Conservation (phyloP, 2,888 invertebrate genomes). For the Acrobasis consociella region DNA sequence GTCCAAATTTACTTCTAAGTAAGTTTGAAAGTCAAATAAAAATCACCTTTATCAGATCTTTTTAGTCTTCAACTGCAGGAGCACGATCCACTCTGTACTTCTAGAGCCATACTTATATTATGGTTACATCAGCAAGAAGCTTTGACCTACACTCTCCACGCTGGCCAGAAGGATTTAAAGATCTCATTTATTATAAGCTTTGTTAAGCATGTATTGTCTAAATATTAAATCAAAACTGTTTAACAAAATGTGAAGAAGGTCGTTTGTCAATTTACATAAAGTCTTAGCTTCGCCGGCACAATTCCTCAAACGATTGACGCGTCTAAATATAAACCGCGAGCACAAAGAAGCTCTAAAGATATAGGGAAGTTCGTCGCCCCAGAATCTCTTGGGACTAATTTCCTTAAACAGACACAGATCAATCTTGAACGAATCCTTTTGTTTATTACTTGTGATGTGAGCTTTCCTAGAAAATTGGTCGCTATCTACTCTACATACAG, state of each 20-base stretch:
- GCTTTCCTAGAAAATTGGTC: not conserved
- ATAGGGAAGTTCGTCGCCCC: not conserved
- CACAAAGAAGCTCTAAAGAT: constrained; percentile 20
- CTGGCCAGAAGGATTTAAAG: too few relatives aligned
- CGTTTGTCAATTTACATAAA: constrained; percentile 26
- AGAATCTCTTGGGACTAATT: constrained; percentile 13
- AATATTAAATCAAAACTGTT: not conserved
- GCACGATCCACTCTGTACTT: too few relatives aligned
- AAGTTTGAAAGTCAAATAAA: too few relatives aligned
- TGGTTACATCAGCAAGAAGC: too few relatives aligned
- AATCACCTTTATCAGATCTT: too few relatives aligned
- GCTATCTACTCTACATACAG: not conserved
- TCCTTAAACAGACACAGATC: constrained; percentile 6
- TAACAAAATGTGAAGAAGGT: constrained; percentile 6
- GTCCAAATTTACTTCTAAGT: too few relatives aligned
- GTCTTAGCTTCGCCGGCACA: constrained; percentile 32
- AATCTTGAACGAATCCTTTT: not conserved
- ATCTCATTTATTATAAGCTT: not conserved
- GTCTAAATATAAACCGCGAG: constrained; percentile 3
- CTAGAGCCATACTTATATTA: too few relatives aligned
- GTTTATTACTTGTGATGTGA: not conserved
- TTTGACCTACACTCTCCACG: too few relatives aligned
- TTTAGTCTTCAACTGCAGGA: too few relatives aligned
- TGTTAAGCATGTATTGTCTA: not conserved
- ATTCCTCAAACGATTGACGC: constrained; percentile 16